phyloP scores from a whole-genome alignment of 2,888 invertebrate species.

The Caenorhabditis becei region DNA sequence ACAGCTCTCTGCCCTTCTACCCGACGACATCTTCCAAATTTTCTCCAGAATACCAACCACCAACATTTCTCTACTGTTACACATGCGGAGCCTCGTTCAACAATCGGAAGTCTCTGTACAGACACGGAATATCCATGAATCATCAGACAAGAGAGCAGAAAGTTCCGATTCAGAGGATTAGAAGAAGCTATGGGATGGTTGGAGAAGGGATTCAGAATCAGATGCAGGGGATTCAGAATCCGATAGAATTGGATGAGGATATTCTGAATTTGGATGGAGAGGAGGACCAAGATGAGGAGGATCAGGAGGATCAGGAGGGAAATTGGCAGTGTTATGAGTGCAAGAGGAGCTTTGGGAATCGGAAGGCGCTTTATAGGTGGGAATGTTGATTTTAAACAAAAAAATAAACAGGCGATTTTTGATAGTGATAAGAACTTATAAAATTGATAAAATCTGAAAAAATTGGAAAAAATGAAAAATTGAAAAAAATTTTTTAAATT shows the following conservation, averaged over 20 bases:
- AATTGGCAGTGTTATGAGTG: conserved; percentile 20
- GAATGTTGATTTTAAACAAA: neutral
- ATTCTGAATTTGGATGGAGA: neutral
- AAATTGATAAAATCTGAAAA: too few relatives aligned
- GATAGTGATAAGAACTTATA: neutral
- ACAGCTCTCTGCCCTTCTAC: neutral
- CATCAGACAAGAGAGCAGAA: conserved; percentile 15
- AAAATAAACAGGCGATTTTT: neutral
- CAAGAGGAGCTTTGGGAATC: neutral
- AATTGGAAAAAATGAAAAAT: too few relatives aligned
- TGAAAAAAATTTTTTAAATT: too few relatives aligned
- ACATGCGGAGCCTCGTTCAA: conserved; percentile 40
- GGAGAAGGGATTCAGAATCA: neutral
- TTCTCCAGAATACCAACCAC: neutral
- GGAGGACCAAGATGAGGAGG: conserved; percentile 2
- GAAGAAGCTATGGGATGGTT: neutral
- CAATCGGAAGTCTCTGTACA: conserved; percentile 47
- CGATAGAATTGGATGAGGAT: neutral
- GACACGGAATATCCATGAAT: conserved; percentile 28
- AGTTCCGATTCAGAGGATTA: neutral
- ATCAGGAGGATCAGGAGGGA: neutral
- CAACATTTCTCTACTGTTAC: conserved; percentile 28
- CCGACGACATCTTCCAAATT: neutral
- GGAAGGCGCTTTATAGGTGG: conserved; percentile 45
- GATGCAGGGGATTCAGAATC: neutral